A percentile compares a stretch with the other conserved stretches of the same genome.
Evolutionary conservation across 1,140 invertebrate genomes (phyloP).

Genomic region (Bemisia tabaci): DNA sequence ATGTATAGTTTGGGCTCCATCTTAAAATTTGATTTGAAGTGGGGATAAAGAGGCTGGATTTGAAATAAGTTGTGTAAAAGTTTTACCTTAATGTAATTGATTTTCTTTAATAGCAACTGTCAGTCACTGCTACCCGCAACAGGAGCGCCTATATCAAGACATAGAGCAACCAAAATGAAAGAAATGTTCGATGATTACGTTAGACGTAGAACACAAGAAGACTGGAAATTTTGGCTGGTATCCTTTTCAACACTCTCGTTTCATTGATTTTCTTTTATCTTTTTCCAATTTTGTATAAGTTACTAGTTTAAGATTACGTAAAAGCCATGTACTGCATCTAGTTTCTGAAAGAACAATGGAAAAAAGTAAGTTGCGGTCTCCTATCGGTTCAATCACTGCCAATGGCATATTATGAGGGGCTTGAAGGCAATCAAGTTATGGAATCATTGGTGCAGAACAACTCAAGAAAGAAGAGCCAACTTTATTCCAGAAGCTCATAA

Average conservation of each 20-base stretch:
- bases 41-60: too few relatives aligned
- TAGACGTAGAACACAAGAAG: constrained; percentile 62
- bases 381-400: too few relatives aligned
- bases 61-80: not conserved
- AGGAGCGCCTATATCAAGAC: constrained; percentile 80
- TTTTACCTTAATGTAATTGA: not conserved
- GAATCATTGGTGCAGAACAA: too few relatives aligned
- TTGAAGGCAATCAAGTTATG: too few relatives aligned
- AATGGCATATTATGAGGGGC: too few relatives aligned
- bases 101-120: constrained; percentile 61
- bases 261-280: not conserved
- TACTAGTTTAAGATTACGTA: constrained; percentile 4
- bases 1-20: too few relatives aligned
- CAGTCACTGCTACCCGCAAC: constrained; percentile 90
- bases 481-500: too few relatives aligned
- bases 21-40: too few relatives aligned
- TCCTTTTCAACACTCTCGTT: constrained; percentile 37
- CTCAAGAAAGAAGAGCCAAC: too few relatives aligned
- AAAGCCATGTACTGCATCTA: constrained; percentile 20
- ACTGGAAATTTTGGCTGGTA: constrained; percentile 99
- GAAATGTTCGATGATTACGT: constrained; percentile 93
- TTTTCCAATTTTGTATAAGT: constrained; percentile 6
- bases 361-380: not conserved
- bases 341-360: not conserved
- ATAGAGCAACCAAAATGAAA: constrained; percentile 79